phyloP scores from a whole-genome alignment of 1,140 invertebrate genomes.

The Lanistes nyassanus region DNA sequence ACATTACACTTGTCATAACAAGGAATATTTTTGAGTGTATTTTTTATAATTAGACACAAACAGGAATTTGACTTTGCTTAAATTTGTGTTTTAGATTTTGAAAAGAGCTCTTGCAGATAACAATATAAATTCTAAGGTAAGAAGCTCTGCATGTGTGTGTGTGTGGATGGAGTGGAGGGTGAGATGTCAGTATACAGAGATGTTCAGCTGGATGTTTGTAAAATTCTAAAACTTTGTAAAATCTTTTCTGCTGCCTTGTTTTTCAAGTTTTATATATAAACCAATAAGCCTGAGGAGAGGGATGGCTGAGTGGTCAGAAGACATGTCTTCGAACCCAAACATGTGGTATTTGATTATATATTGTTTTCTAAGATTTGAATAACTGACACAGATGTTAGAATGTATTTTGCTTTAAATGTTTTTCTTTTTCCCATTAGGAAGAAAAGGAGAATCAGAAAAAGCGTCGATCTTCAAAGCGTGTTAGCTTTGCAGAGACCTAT shows the following conservation, averaged over 20 bases:
- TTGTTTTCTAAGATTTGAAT: slow-evolving; percentile 4
- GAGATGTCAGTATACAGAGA: background rate
- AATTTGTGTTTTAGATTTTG: slow-evolving; percentile 8
- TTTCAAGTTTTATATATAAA: too few relatives aligned
- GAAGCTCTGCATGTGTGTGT: background rate
- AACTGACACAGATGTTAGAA: background rate
- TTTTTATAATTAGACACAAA: background rate
- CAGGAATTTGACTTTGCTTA: too few relatives aligned
- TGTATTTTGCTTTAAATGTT: background rate
- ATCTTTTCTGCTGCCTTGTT: background rate
- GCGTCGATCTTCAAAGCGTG: slow-evolving; percentile 5
- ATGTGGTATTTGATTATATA: background rate
- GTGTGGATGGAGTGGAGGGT: background rate
- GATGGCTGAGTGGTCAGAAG: background rate
- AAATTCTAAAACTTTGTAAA: background rate
- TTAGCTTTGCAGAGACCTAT: slow-evolving; percentile 26
- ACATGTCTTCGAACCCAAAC: background rate
- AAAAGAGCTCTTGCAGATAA: slow-evolving; percentile 23
- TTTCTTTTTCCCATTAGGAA: slow-evolving; percentile 5
- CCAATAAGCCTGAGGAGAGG: background rate
- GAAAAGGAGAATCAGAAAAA: background rate
- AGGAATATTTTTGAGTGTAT: background rate
- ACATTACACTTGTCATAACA: background rate
- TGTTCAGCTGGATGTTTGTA: background rate
- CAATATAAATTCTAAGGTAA: slow-evolving; percentile 18